Evolutionary conservation across 2,113 vertebrate species (phyloP).

Genomic region (Agapornis roseicollis): DNA sequence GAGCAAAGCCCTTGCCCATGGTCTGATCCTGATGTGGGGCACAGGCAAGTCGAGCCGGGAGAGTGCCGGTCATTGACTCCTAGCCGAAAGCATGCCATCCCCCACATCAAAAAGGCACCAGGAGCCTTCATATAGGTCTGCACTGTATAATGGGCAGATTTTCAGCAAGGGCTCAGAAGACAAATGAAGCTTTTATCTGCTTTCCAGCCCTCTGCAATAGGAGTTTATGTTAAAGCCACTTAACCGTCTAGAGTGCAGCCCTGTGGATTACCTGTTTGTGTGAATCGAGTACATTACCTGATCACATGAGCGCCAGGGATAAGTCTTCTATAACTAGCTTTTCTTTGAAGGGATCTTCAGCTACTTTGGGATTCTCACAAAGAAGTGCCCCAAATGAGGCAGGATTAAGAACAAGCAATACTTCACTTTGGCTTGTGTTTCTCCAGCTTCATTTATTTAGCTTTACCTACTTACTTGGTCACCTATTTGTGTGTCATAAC

Average conservation of each 20-base stretch:
- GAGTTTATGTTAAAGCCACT: constrained; percentile 79
- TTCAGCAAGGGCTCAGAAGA: constrained; percentile 57
- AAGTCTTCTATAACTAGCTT: constrained; percentile 46
- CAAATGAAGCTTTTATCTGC: constrained; percentile 77
- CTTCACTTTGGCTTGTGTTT: constrained; percentile 23
- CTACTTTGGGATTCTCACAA: constrained; percentile 45
- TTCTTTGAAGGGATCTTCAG: constrained; percentile 59
- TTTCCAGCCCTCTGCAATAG: constrained; percentile 21
- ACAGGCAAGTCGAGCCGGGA: fast-evolving
- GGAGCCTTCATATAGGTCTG: constrained; percentile 33
- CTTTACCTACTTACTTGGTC: constrained; percentile 13
- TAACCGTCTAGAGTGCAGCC: constrained; percentile 60
- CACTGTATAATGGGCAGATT: constrained; percentile 68
- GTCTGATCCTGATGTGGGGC: background rate
- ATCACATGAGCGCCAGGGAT: background rate
- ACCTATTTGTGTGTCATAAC: constrained; percentile 14
- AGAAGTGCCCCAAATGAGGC: constrained; percentile 29
- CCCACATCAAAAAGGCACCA: constrained; percentile 63
- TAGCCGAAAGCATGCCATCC: background rate
- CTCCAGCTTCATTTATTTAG: constrained; percentile 12
- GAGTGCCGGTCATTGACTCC: background rate
- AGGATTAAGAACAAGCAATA: constrained; percentile 56
- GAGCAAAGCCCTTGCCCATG: constrained; percentile 33
- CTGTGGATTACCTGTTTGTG: constrained; percentile 71
- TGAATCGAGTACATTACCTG: constrained; percentile 66